Evolutionary conservation across 2,888 invertebrate genomes (phyloP), one percentile per base, ranked within the genome.

Genomic region (Drosophila cognata): DNA sequence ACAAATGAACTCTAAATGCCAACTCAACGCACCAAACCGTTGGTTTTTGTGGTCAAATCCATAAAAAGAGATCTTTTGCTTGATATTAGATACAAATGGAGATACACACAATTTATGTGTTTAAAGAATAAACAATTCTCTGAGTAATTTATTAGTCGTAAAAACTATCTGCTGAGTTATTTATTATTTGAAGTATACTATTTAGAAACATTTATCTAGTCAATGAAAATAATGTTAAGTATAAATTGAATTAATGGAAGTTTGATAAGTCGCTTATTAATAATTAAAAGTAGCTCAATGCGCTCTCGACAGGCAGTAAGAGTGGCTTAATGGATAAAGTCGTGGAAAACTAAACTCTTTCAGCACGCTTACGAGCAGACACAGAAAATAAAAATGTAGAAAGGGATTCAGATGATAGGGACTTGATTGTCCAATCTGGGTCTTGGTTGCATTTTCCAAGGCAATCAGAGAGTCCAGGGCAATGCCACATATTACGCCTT

Each of bases 401-500:
- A 0, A 7, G 18, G 8, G 0, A 0, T 81, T 81, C 90, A 7
- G 65, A 86, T 4, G 79, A 93, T 21, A 28, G 62, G 1, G 35
- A 74, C 0, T 57, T 88, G 7, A 91, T 93, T 73, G 0, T 64
- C 77, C 1, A 59, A 90, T 13, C 73, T 93, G 77, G 84, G 91
- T 8, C 67, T 90, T 41, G 74, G 83, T 0, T 88, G 91, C 0
- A 58, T 82, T 2, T 91, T 87, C 62, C 92, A 84, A 8, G 82
- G 87, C 0, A 83, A 87, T 66, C 81, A 7, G 65, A 78, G 16
- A 4, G 33, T 4, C 0, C 8, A 28, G 16, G 13, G 80, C 81
- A 2, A 67, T 84, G 6, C 81, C 57, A 84, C 77, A 4, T 93
- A 90, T 51, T 92, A 84, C 69, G 83, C 93, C 8, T 93, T 93